These are phyloP conservation scores for Odobenus rosmarus DNA, from an alignment of 2,113 vertebrate species.

Conservation along the genomic window DNA sequence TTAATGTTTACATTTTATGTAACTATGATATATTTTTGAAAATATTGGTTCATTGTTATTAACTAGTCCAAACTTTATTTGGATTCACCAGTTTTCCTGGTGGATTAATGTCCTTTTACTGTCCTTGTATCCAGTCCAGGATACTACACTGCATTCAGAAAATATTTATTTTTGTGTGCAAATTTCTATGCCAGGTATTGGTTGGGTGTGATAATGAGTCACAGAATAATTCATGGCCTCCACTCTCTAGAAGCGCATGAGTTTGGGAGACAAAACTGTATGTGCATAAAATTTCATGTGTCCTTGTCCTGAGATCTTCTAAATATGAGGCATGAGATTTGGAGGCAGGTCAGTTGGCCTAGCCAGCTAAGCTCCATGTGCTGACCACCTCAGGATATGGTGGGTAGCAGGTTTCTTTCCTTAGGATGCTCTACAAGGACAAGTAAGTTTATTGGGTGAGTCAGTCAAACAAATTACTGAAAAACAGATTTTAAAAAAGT, in stretches of 20 bases:
- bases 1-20: neutral
- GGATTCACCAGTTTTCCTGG: neutral
- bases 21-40: neutral
- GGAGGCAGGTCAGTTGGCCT: neutral
- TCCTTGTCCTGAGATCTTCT: neutral
- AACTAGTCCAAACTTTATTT: neutral
- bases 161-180: neutral
- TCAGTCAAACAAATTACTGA: neutral
- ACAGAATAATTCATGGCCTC: neutral
- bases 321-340: no score
- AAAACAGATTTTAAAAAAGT: neutral
- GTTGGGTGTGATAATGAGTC: neutral
- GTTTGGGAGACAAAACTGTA: neutral
- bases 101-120: neutral
- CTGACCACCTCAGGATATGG: neutral
- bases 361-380: neutral
- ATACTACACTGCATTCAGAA: neutral
- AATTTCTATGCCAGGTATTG: neutral
- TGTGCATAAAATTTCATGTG: neutral
- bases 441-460: neutral
- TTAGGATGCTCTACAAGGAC: neutral
- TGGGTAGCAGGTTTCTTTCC: neutral
- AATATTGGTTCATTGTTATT: neutral
- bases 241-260: neutral
- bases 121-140: neutral